These are phyloP conservation scores for Dryomyza anilis DNA, from an alignment of 2,888 invertebrate species.

Conservation along the genomic window DNA sequence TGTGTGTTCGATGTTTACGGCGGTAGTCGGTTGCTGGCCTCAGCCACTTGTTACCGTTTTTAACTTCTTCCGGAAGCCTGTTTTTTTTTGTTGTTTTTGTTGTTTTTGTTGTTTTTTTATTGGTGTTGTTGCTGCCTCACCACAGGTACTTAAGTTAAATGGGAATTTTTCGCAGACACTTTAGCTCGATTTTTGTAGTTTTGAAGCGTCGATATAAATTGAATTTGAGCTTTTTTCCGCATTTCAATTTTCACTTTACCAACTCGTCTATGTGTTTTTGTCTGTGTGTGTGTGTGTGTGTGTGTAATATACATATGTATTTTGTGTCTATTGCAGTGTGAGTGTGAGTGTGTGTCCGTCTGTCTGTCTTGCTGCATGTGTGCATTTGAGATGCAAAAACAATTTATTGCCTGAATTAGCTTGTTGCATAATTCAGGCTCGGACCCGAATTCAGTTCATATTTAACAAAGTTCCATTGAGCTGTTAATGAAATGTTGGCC, in stretches of 20 bases:
- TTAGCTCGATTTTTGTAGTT: slow-evolving; percentile 38
- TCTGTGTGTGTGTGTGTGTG: slow-evolving; percentile 26
- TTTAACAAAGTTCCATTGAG: not conserved
- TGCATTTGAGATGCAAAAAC: slow-evolving; percentile 25
- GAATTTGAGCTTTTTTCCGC: slow-evolving; percentile 49
- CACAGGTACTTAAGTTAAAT: slow-evolving; percentile 50
- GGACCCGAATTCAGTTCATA: not conserved
- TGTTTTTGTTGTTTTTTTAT: not conserved
- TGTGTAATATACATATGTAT: slow-evolving; percentile 29
- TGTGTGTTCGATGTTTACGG: slow-evolving; percentile 38
- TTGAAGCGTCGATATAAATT: slow-evolving; percentile 53
- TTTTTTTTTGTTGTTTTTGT: not conserved
- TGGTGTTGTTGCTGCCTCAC: not conserved
- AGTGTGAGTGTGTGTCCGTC: slow-evolving; percentile 3
- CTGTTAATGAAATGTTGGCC: not conserved
- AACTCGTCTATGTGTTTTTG: slow-evolving; percentile 32
- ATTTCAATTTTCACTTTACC: slow-evolving; percentile 25
- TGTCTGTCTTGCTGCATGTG: not conserved
- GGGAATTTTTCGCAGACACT: slow-evolving; percentile 43
- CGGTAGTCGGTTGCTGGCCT: slow-evolving; percentile 16
- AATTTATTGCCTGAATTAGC: slow-evolving; percentile 55
- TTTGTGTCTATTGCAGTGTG: slow-evolving; percentile 10
- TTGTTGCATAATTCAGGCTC: slow-evolving; percentile 49
- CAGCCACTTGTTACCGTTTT: slow-evolving; percentile 51
- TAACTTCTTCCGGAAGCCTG: slow-evolving; percentile 30